A percentile compares a stretch with the other conserved stretches of the same genome.
Conservation (phyloP, 2,113 vertebrate genomes). For the Glaucomys volans region DNA sequence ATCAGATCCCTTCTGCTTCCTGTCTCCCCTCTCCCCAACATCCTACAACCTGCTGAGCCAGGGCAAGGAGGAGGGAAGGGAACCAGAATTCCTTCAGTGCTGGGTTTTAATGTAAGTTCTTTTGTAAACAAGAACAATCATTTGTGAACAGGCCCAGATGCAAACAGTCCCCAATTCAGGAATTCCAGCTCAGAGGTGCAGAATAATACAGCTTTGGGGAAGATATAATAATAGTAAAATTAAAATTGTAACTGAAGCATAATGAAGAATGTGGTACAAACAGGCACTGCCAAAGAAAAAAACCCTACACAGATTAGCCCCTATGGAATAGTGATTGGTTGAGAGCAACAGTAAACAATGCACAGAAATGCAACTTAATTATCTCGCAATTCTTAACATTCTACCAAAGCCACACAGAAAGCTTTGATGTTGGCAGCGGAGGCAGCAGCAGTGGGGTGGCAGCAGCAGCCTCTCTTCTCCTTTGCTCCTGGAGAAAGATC, state of each 20-base stretch:
- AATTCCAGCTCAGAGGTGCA: constrained; percentile 85
- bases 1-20: neutral
- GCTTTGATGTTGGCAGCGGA: constrained; percentile 65
- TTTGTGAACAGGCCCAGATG: constrained; percentile 81
- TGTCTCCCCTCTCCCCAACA: neutral
- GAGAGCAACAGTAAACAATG: constrained; percentile 86
- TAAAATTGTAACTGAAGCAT: constrained; percentile 84
- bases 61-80: neutral
- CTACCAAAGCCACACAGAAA: constrained; percentile 57
- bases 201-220: constrained; percentile 85
- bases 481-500: constrained; percentile 52
- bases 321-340: constrained; percentile 83
- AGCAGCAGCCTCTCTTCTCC: neutral
- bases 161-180: constrained; percentile 77
- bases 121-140: constrained; percentile 77
- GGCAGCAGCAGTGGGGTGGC: neutral
- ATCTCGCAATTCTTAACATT: constrained; percentile 67
- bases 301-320: constrained; percentile 77
- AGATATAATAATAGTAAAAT: constrained; percentile 89
- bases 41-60: neutral
- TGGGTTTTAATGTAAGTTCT: constrained; percentile 74
- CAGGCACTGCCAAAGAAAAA: constrained; percentile 73
- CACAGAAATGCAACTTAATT: constrained; percentile 87
- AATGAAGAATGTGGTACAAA: constrained; percentile 85
- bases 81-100: constrained; percentile 39